Base-by-base conservation (phyloP, 2,113 vertebrate genomes). In the Tympanuchus pallidicinctus region DNA sequence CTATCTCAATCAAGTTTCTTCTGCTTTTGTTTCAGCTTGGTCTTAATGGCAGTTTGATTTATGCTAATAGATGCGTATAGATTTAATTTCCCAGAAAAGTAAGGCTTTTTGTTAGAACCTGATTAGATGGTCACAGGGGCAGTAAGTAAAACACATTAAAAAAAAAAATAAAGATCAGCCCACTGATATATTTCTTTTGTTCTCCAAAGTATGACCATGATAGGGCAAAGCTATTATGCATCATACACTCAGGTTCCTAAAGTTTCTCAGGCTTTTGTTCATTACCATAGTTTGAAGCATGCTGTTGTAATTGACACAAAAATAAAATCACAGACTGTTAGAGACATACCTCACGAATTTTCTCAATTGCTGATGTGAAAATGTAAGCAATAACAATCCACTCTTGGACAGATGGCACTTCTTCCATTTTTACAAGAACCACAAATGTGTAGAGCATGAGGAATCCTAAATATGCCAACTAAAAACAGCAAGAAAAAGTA, bases 321-420 rank as follows among this genome's bases (percentile, higher is more conserved):
- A 75, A 57, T 36, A n/a, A 56, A 93, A 74, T 19, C 28, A 20
- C 25, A 90, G 28, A 25, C 59, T 86, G 70, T 43, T 71, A 69
- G 22, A 94, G 15, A 79, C 97, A 21, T 97, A 99, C 99, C 99
- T 99, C 99, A 96, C 99, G 97, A 56, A 99, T 98, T 97, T 99
- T 99, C 96, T 99, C 99, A 92, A 99, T 98, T 50, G 99, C 99
- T 61, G 98, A 99, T 12, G 99, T 99, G 96, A 99, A 99, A 96
- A 99, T 99, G 96, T 99, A 99, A 77, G 99, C 97, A 97, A 99
- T 99, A 96, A 99, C 99, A 96, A 99, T 97, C 99, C 99, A 99
- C 92, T 99, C 99, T 94, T 99, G 99, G 97, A 97, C 96, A 11
- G 99, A 98, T 8, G 99, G 99, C 30, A 97, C 95, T 1, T 45